These are phyloP conservation scores for Oncorhynchus kisutch DNA, from an alignment of 2,113 vertebrate species.

Conservation along the genomic window DNA sequence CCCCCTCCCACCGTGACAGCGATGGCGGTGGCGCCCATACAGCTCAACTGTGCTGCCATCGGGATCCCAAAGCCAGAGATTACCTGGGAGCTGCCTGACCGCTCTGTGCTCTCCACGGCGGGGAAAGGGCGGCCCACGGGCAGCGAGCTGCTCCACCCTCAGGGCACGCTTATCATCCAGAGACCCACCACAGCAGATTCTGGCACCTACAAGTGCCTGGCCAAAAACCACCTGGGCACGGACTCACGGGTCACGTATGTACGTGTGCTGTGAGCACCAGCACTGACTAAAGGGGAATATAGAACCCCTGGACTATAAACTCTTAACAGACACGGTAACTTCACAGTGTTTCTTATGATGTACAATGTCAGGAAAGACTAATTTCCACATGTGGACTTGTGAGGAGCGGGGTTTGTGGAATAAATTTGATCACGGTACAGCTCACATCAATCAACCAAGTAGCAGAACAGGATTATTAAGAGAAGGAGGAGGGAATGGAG, in stretches of 20 bases:
- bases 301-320: constrained; percentile 1
- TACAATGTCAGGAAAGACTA: neutral
- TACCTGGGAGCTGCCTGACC: constrained; percentile 83
- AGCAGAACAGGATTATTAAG: constrained; percentile 21
- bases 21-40: constrained; percentile 64
- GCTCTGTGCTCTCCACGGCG: constrained; percentile 67
- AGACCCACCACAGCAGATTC: constrained; percentile 73
- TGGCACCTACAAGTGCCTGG: constrained; percentile 84
- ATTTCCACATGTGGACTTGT: constrained; percentile 22
- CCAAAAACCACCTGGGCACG: constrained; percentile 80
- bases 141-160: constrained; percentile 70
- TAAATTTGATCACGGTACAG: neutral
- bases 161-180: constrained; percentile 83
- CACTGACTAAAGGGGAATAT: neutral
- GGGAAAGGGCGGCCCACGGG: constrained; percentile 39
- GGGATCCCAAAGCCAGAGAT: constrained; percentile 88
- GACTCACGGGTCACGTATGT: constrained; percentile 80
- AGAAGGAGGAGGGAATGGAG: constrained; percentile 7
- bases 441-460: constrained; percentile 10
- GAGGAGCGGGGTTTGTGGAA: constrained; percentile 22
- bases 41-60: constrained; percentile 80
- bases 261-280: constrained; percentile 67
- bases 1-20: constrained; percentile 70
- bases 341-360: neutral
- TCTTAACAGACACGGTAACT: constrained; percentile 11